phyloP scores from a whole-genome alignment of 2,888 invertebrate species.

The Desoria tigrina region DNA sequence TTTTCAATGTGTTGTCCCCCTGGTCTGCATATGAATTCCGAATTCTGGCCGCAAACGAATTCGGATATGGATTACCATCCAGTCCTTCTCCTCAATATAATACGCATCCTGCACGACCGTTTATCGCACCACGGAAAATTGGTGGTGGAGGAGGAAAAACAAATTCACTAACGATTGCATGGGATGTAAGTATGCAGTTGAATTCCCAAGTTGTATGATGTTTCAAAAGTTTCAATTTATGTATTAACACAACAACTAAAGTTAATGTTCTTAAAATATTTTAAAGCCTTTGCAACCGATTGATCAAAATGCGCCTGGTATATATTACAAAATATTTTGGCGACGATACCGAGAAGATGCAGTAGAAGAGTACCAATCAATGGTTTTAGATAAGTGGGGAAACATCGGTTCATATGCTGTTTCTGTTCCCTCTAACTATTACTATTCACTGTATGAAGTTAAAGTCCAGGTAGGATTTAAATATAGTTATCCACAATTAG shows the following conservation, averaged over 20 bases:
- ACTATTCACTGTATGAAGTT: slow-evolving; percentile 80
- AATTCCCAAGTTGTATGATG: slow-evolving; percentile 15
- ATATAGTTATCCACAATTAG: too few species aligned
- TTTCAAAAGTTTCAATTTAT: background rate
- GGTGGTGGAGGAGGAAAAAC: slow-evolving; percentile 95
- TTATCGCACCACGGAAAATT: slow-evolving; percentile 74
- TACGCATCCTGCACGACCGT: slow-evolving; percentile 77
- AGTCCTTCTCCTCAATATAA: slow-evolving; percentile 82
- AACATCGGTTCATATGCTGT: slow-evolving; percentile 78
- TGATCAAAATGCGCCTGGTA: slow-evolving; percentile 84
- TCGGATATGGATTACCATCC: slow-evolving; percentile 79
- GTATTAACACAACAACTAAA: background rate
- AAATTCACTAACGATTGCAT: slow-evolving; percentile 87
- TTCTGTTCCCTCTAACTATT: slow-evolving; percentile 70
- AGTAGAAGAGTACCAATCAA: slow-evolving; percentile 74
- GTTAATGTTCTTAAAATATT: slow-evolving; percentile 31
- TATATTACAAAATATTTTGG: slow-evolving; percentile 89
- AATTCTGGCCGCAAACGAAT: slow-evolving; percentile 80
- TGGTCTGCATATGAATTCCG: slow-evolving; percentile 89
- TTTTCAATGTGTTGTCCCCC: slow-evolving; percentile 74
- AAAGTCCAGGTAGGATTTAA: slow-evolving; percentile 75
- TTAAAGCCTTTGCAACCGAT: slow-evolving; percentile 69
- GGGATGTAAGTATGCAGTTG: slow-evolving; percentile 70
- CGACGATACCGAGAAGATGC: slow-evolving; percentile 66
- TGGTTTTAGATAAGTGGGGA: slow-evolving; percentile 70